Base-by-base conservation (phyloP, 2,113 vertebrate species). In the Callospermophilus lateralis region DNA sequence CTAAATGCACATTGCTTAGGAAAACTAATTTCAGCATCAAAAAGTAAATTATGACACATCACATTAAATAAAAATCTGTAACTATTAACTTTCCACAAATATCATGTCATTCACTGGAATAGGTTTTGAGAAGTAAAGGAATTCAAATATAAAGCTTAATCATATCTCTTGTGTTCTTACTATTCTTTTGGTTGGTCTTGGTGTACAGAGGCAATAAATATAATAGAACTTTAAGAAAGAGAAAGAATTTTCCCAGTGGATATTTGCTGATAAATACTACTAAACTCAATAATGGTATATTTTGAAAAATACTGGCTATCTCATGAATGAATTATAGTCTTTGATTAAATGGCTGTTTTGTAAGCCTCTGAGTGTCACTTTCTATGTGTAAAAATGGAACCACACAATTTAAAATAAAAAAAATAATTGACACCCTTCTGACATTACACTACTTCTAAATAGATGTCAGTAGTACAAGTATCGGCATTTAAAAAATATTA, bases 21-120 rank as follows among this genome's bases (percentile, higher is more conserved):
- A 48, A 90, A 96, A 84, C 70, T 86, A 96, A 93, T 79, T 94
- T 95, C 76, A 86, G 45, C 80, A 78, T 90, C 3, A 32, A 76
- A 91, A 84, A 55, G 83, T 84, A 80, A 97, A 90, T 9, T 30
- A 70, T 92, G 93, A 90, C 0, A n/a, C 0, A 32, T 88, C 45
- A 74, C 67, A 90, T 96, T 89, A 94, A 93, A 95, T 92, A 93
- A 42, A 79, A 95, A 95, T 95, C 22, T 90, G 70, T 68, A 87
- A 37, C 55, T 93, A 74, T 12, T 90, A 88, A 51, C 53, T 96
- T 96, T 90, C 42, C 55, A 94, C 84, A 79, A 67, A 95, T 68
- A 90, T 0, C 77, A 20, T 72, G 53, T 30, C 63, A 85, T 39
- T 26, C 9, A 81, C 19, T 76, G 32, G 12, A 89, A 55, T 55